These are phyloP conservation scores for Potamarius usumacintae DNA, from an alignment of 2,113 vertebrate species.

Conservation along the genomic window DNA sequence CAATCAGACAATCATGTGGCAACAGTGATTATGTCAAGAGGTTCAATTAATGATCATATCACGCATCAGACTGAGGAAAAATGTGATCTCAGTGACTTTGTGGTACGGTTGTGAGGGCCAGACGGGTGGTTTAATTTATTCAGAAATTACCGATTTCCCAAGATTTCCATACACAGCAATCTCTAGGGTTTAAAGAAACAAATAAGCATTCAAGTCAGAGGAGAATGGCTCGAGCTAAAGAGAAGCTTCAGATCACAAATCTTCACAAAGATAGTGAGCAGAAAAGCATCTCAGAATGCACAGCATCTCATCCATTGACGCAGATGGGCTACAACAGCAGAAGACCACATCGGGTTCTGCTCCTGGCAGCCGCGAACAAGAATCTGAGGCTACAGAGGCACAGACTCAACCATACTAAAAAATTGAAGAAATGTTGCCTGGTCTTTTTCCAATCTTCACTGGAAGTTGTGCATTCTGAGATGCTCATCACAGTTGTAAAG, in stretches of 20 bases:
- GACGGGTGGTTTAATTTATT: neutral
- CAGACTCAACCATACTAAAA: neutral
- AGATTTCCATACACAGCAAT: neutral
- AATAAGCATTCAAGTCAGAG: neutral
- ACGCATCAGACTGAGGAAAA: neutral
- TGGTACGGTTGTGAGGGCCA: neutral
- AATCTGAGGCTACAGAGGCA: neutral
- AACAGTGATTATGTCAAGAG: neutral
- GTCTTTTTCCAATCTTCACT: neutral
- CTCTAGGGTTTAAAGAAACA: neutral
- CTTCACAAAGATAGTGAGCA: neutral
- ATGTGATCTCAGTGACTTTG: neutral
- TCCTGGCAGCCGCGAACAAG: neutral
- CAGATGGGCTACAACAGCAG: neutral
- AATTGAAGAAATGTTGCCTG: neutral
- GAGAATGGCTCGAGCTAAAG: neutral
- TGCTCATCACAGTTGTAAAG: neutral
- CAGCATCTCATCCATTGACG: neutral
- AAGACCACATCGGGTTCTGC: neutral
- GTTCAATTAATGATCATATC: neutral
- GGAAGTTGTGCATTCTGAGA: neutral
- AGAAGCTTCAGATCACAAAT: neutral
- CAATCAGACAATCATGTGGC: neutral
- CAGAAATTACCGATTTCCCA: neutral
- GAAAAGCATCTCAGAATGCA: neutral